Evolutionary conservation across 2,888 invertebrate species (phyloP).

Genomic region (Oscheius onirici): DNA sequence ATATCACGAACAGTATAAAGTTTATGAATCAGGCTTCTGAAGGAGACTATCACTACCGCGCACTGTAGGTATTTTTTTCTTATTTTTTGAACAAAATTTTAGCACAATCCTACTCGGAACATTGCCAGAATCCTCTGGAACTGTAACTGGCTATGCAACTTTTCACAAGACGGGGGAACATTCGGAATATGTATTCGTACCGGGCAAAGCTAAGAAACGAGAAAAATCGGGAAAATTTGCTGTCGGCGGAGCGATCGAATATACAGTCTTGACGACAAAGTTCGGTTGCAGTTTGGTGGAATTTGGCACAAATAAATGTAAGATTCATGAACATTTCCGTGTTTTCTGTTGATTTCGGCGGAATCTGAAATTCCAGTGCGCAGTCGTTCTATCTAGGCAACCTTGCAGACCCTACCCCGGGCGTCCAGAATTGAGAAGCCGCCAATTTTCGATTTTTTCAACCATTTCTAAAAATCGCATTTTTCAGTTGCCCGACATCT

Average conservation of each 20-base stretch:
- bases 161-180: conserved; percentile 41
- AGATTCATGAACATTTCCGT: no score
- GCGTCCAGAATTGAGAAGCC: no score
- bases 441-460: no score
- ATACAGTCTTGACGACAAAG: conserved; percentile 41
- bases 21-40: conserved; percentile 21
- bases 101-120: conserved; percentile 47
- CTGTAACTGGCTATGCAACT: conserved; percentile 47
- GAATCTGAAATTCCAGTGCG: no score
- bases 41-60: conserved; percentile 34
- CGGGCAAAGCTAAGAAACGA: conserved; percentile 40
- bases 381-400: no score
- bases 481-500: conserved; percentile 54
- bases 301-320: conserved; percentile 49
- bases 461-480: no score
- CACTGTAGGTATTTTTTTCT: conserved; percentile 36
- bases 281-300: conserved; percentile 49
- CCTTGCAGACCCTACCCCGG: no score
- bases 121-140: conserved; percentile 37
- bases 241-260: conserved; percentile 49
- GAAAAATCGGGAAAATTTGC: conserved; percentile 55
- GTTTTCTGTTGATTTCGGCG: no score
- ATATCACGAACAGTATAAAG: conserved; percentile 44
- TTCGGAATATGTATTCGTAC: conserved; percentile 53
- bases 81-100: conserved; percentile 1